phyloP scores from a whole-genome alignment of 1,140 invertebrate species.

The Drosophila subobscura region DNA sequence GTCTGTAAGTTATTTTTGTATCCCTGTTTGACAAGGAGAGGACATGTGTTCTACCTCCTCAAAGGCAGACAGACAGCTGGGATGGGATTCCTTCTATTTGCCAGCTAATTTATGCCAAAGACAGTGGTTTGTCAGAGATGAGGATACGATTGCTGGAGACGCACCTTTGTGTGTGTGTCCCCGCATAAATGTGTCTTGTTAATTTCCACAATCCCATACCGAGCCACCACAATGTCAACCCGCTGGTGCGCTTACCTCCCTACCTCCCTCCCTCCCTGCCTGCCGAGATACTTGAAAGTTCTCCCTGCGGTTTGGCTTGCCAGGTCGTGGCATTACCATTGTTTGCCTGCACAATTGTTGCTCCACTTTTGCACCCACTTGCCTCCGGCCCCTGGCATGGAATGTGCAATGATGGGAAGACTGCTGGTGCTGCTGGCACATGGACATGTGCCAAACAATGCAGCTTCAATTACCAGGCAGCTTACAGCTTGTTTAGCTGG shows the following conservation, averaged over 20 bases:
- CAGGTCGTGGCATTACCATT: constrained; percentile 40
- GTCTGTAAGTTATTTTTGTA: constrained; percentile 70
- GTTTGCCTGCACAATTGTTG: constrained; percentile 64
- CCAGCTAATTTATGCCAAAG: constrained; percentile 68
- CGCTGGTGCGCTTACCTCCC: background rate
- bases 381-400: constrained; percentile 21
- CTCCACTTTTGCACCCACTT: background rate
- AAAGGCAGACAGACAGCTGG: constrained; percentile 1
- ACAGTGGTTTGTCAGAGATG: constrained; percentile 26
- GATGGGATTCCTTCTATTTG: constrained; percentile 12
- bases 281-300: constrained; percentile 30
- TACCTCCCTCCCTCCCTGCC: background rate
- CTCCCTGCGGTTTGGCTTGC: constrained; percentile 8
- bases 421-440: constrained; percentile 8
- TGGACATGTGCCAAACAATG: constrained; percentile 44
- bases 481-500: constrained; percentile 39
- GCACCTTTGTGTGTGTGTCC: constrained; percentile 54
- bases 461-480: constrained; percentile 64
- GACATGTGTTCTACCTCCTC: constrained; percentile 42
- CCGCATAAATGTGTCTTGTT: constrained; percentile 70
- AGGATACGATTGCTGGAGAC: constrained; percentile 32
- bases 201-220: constrained; percentile 48
- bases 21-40: constrained; percentile 44
- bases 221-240: background rate
- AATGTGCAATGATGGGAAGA: constrained; percentile 50